Percentiles rank a stretch among this genome's conserved stretches.
These are phyloP conservation scores for Notiomystis cincta DNA, from an alignment of 2,113 vertebrate genomes.

Conservation along the genomic window DNA sequence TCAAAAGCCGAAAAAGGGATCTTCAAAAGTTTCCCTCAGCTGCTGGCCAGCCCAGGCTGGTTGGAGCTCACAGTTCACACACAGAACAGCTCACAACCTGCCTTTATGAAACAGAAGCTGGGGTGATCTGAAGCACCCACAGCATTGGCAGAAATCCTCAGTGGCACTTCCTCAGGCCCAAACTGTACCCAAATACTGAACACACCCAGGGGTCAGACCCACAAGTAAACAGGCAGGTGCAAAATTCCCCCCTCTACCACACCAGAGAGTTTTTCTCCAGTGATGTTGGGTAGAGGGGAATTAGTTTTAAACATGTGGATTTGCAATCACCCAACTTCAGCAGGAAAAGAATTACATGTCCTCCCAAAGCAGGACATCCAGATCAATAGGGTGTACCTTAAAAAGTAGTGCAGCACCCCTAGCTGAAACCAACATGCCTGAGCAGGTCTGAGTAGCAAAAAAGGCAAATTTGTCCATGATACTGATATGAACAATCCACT, in stretches of 20 bases:
- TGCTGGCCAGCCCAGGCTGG: background rate
- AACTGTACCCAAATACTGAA: background rate
- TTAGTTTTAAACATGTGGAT: background rate
- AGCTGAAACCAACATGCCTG: background rate
- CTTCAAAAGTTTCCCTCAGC: background rate
- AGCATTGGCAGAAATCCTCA: background rate
- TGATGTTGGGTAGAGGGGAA: background rate
- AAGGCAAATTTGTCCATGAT: background rate
- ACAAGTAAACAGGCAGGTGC: background rate
- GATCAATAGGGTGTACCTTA: background rate
- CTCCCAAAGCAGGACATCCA: background rate
- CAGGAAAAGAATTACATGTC: background rate
- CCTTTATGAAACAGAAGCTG: background rate
- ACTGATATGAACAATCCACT: background rate
- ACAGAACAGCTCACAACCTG: background rate
- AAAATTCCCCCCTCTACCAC: background rate
- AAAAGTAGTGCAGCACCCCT: background rate
- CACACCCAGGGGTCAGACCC: accelerated
- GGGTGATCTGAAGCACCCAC: background rate
- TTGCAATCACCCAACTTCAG: background rate
- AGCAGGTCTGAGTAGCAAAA: background rate
- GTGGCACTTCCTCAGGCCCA: background rate
- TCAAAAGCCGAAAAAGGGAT: background rate
- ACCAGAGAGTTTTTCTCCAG: background rate
- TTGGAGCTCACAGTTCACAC: background rate